A percentile compares a stretch with the other conserved stretches of the same genome.
phyloP scores from a whole-genome alignment of 2,888 invertebrate genomes.

The Hipparchia sbordonii region DNA sequence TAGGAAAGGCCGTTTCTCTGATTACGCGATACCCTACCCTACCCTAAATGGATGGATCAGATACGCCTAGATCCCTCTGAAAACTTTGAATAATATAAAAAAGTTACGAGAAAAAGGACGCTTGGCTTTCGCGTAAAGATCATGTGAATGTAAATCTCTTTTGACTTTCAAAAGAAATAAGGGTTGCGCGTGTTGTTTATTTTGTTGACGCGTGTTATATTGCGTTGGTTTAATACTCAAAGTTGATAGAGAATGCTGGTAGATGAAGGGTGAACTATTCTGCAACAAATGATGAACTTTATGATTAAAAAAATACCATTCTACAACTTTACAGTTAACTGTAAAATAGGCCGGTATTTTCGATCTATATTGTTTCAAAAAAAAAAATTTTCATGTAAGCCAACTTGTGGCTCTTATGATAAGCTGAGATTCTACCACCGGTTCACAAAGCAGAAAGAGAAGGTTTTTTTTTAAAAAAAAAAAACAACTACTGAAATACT shows the following conservation, averaged over 20 bases:
- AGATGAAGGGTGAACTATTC: conserved; percentile 8
- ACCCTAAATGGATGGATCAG: conserved; percentile 38
- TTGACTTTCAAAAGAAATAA: conserved; percentile 21
- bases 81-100: conserved; percentile 44
- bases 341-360: no score
- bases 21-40: conserved; percentile 29
- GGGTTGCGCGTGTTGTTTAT: conserved; percentile 25
- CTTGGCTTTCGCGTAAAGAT: conserved; percentile 34
- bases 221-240: no score
- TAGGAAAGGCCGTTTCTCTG: conserved; percentile 33
- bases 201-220: conserved; percentile 17
- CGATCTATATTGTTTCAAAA: no score
- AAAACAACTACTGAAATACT: no score
- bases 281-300: neutral
- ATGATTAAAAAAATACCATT: neutral
- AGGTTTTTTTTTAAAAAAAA: no score
- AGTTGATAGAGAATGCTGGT: neutral
- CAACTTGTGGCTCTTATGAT: no score
- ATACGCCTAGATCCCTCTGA: conserved; percentile 40
- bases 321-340: neutral
- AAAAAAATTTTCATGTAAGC: no score
- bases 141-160: conserved; percentile 37
- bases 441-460: no score
- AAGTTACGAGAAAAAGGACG: conserved; percentile 40
- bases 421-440: no score